Base-by-base conservation (phyloP, 2,888 invertebrate genomes). In the Saturnia pavonia region DNA sequence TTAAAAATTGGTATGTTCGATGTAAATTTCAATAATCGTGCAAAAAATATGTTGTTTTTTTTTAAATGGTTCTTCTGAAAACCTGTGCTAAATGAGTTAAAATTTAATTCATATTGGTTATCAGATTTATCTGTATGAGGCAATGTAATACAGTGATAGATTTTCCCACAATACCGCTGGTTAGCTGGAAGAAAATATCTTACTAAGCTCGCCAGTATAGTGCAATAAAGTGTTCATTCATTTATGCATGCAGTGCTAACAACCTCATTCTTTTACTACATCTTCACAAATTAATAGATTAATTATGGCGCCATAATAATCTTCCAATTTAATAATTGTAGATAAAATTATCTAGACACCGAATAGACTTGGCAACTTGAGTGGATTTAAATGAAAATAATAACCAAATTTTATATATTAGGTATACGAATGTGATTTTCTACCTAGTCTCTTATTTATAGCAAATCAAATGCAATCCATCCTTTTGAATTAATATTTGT, bases 391-490 rank as follows among this genome's bases (percentile, higher is more conserved):
- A 14, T 60, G n/a, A 65, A 14, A 63, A 34, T 19, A 16, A 63
- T 40, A 22, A 34, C 14, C 40, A 34, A n/a, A 40, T n/a, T 65
- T 65, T 40, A 8, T n/a, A 65, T 34, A 34, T 34, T 40, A n/a
- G n/a, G n/a, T n/a, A 22, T 40, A 65, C 3, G 65, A 65, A 65
- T 40, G 40, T 65, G 65, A 40, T 40, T 65, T 65, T 19, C n/a
- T 63, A 63, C 14, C 34, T 63, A 40, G 40, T 65, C 65, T 65
- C 0, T 65, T 40, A 65, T n/a, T n/a, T 65, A 34, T 65, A 40
- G 40, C 40, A 40, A 65, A 40, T 16, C 19, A 65, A 65, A 65
- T n/a, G 65, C n/a, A 65, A 65, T 65, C n/a, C 19, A 65, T 65
- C 65, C 34, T 40, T 19, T 40, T 40, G 8, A 65, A 65, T 65